Conservation (phyloP, 2,113 vertebrate genomes). For the Corynorhinus townsendii region DNA sequence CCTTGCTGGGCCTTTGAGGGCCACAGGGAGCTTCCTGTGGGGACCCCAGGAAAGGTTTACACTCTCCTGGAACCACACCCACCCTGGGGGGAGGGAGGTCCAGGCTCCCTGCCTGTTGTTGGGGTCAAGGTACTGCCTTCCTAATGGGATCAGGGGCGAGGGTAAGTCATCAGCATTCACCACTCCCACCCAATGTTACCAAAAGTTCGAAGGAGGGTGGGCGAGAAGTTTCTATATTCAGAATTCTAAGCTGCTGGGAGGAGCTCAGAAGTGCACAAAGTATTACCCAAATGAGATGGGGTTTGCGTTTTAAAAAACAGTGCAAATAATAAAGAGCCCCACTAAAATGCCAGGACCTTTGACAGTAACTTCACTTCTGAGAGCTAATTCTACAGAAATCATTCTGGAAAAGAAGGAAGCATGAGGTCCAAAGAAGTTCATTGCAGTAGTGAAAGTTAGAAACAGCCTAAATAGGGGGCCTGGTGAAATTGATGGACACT, state of each 20-base stretch:
- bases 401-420: neutral
- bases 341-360: neutral
- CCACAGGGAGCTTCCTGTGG: neutral
- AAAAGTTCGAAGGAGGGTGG: neutral
- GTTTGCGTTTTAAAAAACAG: neutral
- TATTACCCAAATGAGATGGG: neutral
- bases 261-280: neutral
- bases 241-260: neutral
- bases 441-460: neutral
- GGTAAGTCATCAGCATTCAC: neutral
- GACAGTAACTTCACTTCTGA: neutral
- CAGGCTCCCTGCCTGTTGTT: neutral
- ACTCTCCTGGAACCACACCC: neutral
- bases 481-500: rapidly evolving
- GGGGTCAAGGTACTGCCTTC: neutral
- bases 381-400: neutral
- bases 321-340: neutral
- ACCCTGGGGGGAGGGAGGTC: neutral
- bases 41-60: neutral
- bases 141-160: rapidly evolving
- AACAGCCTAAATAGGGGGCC: neutral
- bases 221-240: neutral
- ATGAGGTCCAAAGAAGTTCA: neutral
- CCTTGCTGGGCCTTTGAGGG: neutral
- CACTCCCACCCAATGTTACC: neutral